Conservation (phyloP, 2,797 vertebrate species). For the Trachops cirrhosus region DNA sequence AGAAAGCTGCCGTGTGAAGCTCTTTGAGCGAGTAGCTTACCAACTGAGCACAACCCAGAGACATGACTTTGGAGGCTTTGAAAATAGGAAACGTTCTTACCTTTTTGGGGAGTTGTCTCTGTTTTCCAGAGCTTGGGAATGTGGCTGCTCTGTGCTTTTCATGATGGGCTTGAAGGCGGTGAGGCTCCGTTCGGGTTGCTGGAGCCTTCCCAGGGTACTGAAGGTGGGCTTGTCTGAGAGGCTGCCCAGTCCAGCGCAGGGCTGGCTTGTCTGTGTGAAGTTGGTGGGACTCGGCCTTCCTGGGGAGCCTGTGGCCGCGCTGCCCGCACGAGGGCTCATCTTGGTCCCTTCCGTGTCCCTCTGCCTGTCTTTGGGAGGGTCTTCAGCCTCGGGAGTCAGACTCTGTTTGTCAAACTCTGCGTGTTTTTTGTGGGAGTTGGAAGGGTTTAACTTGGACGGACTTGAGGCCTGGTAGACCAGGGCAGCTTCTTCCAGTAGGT, state of each 20-base stretch:
- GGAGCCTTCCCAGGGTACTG: constrained; percentile 58
- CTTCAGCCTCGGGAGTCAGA: constrained; percentile 71
- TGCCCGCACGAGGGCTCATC: constrained; percentile 93
- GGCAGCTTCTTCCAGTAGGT: constrained; percentile 81
- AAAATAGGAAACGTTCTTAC: constrained; percentile 70
- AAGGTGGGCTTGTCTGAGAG: constrained; percentile 78
- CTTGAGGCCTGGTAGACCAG: constrained; percentile 83
- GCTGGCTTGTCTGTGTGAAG: constrained; percentile 86
- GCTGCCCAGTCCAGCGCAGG: constrained; percentile 76
- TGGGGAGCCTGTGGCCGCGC: constrained; percentile 93
- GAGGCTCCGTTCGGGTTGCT: constrained; percentile 72
- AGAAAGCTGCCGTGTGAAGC: background rate
- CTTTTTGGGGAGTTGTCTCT: constrained; percentile 79
- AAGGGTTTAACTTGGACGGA: constrained; percentile 77
- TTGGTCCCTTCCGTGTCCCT: constrained; percentile 87
- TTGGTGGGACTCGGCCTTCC: constrained; percentile 92
- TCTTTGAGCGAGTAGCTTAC: background rate
- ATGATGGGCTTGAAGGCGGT: constrained; percentile 76
- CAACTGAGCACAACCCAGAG: background rate
- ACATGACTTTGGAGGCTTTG: background rate
- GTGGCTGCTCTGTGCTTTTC: constrained; percentile 75
- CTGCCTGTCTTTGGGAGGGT: constrained; percentile 78
- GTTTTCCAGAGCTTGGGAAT: constrained; percentile 24
- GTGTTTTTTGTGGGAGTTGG: constrained; percentile 79
- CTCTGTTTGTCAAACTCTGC: constrained; percentile 82